Evolutionary conservation across 2,113 vertebrate genomes (phyloP), one percentile per base, ranked within the genome.

Genomic region (Dipodomys ordii): DNA sequence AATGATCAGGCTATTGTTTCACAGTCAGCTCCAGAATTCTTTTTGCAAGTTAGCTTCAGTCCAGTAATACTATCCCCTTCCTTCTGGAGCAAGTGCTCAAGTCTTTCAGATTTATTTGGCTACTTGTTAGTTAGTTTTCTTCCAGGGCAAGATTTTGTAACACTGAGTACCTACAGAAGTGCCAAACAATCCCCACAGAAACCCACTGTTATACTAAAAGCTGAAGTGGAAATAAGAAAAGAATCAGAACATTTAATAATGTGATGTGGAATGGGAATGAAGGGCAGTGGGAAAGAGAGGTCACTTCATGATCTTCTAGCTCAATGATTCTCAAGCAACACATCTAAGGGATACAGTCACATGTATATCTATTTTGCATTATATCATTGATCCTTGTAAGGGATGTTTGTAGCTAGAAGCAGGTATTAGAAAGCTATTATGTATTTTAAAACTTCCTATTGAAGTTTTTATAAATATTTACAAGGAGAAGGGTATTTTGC

Each of bases 61-160:
- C 74, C 35, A 91, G 69, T 96, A 95, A 95, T 93, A 93, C 78
- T 93, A 19, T 92, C 82, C 30, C 87, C 73, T 97, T 93, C 35
- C 71, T 69, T 90, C 10, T 93, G 71, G 68, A 95, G 71, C 88
- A 96, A 92, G 67, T 93, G 79, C 19, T 96, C 74, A 85, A 81
- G 78, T 94, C 69, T 95, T 96, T 95, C 88, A 96, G 71, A 92
- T 88, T 92, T 74, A 88, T 79, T 88, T 95, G 94, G 83, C 91
- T 7, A 46, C 23, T 94, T 19, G 83, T 83, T 87, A 93, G 49
- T 85, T 96, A 93, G 49, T 85, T 96, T 94, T 83, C 65, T 93
- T 95, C 82, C 69, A 96, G 69, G 65, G 68, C 49, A 93, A 82
- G 81, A 93, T 49, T 88, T 46, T 94, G 32, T 71, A 93, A n/a